Evolutionary conservation across 2,797 vertebrate genomes (phyloP).

Genomic region (Spinibarbus caldwelli): DNA sequence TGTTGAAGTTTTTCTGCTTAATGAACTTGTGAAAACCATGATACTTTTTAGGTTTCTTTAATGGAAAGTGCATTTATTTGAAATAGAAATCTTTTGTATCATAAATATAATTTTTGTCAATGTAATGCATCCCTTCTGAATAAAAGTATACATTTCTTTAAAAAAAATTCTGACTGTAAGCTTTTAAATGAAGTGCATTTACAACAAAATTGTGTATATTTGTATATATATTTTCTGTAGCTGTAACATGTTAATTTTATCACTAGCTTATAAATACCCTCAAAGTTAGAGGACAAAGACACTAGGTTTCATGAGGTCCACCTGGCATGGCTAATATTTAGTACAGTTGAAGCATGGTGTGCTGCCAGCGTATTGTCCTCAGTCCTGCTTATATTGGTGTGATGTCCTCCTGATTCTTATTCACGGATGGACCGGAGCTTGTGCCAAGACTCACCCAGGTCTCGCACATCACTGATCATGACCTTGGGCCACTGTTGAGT

Average conservation of each 20-base stretch:
- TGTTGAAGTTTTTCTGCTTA: background rate
- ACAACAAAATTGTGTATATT: background rate
- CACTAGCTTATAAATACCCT: background rate
- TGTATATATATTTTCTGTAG: background rate
- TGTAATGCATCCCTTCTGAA: background rate
- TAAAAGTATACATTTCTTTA: background rate
- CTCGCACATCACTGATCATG: constrained; percentile 1
- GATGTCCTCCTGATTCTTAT: constrained; percentile 21
- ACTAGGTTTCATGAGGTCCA: constrained; percentile 3
- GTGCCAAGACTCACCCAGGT: background rate
- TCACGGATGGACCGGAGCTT: background rate
- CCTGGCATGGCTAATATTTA: background rate
- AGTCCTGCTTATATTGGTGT: background rate
- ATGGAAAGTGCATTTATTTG: background rate
- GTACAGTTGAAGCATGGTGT: background rate
- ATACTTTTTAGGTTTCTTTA: background rate
- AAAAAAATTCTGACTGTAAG: background rate
- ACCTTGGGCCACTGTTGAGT: constrained; percentile 18
- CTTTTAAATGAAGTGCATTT: background rate
- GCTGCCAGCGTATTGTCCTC: background rate
- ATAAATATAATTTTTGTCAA: background rate
- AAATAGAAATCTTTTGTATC: background rate
- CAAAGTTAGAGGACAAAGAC: background rate
- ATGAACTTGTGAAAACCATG: background rate
- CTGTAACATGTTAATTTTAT: background rate